Evolutionary conservation across 2,113 vertebrate species (phyloP).

Genomic region (Thalassarche chlororhynchos): DNA sequence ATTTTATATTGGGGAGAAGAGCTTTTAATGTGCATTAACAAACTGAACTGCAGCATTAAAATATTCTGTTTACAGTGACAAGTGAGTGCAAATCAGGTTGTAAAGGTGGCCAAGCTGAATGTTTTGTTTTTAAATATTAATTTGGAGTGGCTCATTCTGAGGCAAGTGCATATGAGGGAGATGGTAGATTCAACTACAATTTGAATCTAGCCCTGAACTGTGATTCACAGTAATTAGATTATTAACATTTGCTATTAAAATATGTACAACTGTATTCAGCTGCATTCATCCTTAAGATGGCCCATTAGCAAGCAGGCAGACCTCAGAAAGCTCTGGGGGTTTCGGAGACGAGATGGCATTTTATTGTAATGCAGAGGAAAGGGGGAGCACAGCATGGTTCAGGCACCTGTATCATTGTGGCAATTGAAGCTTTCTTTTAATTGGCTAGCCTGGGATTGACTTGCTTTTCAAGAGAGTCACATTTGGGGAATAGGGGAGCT

Average conservation of each 20-base stretch:
- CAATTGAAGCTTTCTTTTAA: neutral
- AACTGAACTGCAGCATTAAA: neutral
- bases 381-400: neutral
- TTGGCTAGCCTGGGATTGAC: neutral
- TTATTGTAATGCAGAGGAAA: neutral
- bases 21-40: neutral
- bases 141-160: neutral
- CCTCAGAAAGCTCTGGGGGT: neutral
- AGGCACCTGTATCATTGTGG: neutral
- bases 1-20: neutral
- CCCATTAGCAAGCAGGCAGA: neutral
- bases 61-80: neutral
- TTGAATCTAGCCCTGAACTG: neutral
- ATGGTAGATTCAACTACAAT: neutral
- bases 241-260: conserved; percentile 29
- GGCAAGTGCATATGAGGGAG: neutral
- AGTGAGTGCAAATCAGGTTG: neutral
- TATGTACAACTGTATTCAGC: neutral
- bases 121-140: neutral
- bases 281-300: neutral
- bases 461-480: neutral
- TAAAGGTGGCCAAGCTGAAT: neutral
- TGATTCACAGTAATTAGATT: neutral
- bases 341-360: neutral
- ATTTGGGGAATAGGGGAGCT: neutral